Base-by-base conservation (phyloP, 2,797 vertebrate species). In the Gambusia yucatana region DNA sequence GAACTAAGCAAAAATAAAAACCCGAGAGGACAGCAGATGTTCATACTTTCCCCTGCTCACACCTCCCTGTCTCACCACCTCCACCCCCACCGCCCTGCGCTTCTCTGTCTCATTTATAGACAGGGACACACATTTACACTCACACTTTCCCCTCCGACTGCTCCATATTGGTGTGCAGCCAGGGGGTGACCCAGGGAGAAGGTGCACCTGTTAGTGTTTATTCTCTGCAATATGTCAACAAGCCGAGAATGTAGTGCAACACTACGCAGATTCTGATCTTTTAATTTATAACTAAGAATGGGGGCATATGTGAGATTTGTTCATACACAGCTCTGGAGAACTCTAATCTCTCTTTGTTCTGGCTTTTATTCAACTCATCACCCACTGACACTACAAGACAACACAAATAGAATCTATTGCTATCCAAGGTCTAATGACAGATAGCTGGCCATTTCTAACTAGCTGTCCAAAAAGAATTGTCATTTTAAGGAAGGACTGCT, bases 21-120 rank as follows among this genome's bases (percentile, higher is more conserved):
- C 94, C 89, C 91, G 85, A 73, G 92, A 95, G 94, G 89, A 94
- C 90, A 94, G 91, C 95, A 94, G 93, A 93, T 92, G 92, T 92
- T 93, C 78, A 82, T 86, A 79, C 46, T 59, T 77, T 82, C 86
- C 77, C 86, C 87, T 75, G 80, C 86, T 88, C 87, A 86, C 87
- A 78, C 76, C 28, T 44, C 82, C 82, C 76, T 75, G 8, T 82
- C 80, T 69, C 79, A 75, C 77, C 25, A 50, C 78, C 7, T 67
- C 43, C n/a, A 61, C 28, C 2, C 75, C 43, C n/a, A 50, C 48
- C 20, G 2, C 47, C 55, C 30, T 55, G 67, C 77, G 61, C 22
- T 85, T 72, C 82, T 81, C 82, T 70, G 85, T 90, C 81, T 91
- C 88, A 78, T 85, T 92, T 84, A 83, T 88, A 84, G 77, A 88